phyloP scores from a whole-genome alignment of 1,140 invertebrate genomes.

The Scaptomyza pallida region DNA sequence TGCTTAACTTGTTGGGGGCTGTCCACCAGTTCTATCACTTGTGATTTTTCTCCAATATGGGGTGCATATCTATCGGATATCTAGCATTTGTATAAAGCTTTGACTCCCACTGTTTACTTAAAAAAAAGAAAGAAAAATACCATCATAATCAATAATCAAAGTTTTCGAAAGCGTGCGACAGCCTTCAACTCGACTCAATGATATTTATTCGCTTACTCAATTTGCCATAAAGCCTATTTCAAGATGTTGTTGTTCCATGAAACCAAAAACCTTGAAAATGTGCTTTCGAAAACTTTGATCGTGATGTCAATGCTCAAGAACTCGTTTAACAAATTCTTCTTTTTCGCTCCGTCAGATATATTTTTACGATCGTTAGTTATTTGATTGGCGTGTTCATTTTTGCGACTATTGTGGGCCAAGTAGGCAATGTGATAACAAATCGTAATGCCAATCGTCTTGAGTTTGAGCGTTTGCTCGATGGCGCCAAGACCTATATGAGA shows the following conservation, averaged over 20 bases:
- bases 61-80: constrained; percentile 20
- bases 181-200: constrained; percentile 79
- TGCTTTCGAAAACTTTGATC: background rate
- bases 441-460: constrained; percentile 98
- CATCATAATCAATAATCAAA: constrained; percentile 85
- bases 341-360: constrained; percentile 88
- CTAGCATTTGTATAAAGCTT: constrained; percentile 9
- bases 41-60: constrained; percentile 13
- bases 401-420: constrained; percentile 98
- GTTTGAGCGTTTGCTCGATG: constrained; percentile 96
- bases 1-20: constrained; percentile 86
- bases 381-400: constrained; percentile 99
- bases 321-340: background rate
- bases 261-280: constrained; percentile 86
- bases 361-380: constrained; percentile 98
- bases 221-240: constrained; percentile 13
- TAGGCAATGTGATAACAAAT: constrained; percentile 98
- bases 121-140: too few relatives aligned
- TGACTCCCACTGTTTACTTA: background rate
- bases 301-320: background rate
- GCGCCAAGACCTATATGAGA: constrained; percentile 98
- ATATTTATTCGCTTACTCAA: constrained; percentile 54
- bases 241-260: constrained; percentile 81
- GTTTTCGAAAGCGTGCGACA: constrained; percentile 89
- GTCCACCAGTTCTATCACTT: constrained; percentile 84